Conservation (phyloP, 2,797 vertebrate species). For the Fistularia tabacaria region DNA sequence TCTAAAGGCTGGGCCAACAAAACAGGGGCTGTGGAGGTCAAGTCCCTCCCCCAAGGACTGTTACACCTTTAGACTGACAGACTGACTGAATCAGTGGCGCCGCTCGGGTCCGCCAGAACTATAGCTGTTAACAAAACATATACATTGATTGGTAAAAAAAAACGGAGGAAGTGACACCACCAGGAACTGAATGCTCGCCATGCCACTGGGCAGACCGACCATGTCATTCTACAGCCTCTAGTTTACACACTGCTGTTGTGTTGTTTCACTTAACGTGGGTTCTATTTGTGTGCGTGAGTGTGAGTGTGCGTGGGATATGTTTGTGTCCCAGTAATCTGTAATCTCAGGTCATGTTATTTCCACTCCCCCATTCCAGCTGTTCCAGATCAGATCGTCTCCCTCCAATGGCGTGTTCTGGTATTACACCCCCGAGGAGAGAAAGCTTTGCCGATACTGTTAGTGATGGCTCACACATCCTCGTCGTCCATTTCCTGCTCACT, state of each 20-base stretch:
- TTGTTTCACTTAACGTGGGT: slow-evolving; percentile 37
- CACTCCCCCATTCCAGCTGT: slow-evolving; percentile 45
- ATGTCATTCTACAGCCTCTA: slow-evolving; percentile 53
- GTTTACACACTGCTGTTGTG: slow-evolving; percentile 55
- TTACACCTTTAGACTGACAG: slow-evolving; percentile 41
- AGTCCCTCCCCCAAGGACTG: slow-evolving; percentile 30
- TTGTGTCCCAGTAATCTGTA: slow-evolving; percentile 46
- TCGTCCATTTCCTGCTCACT: slow-evolving; percentile 14
- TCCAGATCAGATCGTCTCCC: slow-evolving; percentile 33
- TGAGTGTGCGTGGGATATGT: slow-evolving; percentile 7
- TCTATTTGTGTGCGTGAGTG: slow-evolving; percentile 3
- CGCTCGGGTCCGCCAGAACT: slow-evolving; percentile 35
- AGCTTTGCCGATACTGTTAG: slow-evolving; percentile 29
- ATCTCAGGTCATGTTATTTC: slow-evolving; percentile 69
- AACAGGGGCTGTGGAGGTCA: slow-evolving; percentile 1
- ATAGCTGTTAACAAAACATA: slow-evolving; percentile 35
- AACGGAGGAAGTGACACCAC: slow-evolving; percentile 85
- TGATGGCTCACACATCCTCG: slow-evolving; percentile 8
- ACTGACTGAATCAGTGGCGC: slow-evolving; percentile 38
- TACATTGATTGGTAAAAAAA: slow-evolving; percentile 40
- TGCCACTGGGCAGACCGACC: slow-evolving; percentile 45
- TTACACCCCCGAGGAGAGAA: slow-evolving; percentile 21
- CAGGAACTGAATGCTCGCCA: slow-evolving; percentile 56
- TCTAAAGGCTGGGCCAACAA: slow-evolving; percentile 13
- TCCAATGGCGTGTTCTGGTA: slow-evolving; percentile 31